phyloP scores from a whole-genome alignment of 2,797 vertebrate species.

The Cynopterus sphinx region DNA sequence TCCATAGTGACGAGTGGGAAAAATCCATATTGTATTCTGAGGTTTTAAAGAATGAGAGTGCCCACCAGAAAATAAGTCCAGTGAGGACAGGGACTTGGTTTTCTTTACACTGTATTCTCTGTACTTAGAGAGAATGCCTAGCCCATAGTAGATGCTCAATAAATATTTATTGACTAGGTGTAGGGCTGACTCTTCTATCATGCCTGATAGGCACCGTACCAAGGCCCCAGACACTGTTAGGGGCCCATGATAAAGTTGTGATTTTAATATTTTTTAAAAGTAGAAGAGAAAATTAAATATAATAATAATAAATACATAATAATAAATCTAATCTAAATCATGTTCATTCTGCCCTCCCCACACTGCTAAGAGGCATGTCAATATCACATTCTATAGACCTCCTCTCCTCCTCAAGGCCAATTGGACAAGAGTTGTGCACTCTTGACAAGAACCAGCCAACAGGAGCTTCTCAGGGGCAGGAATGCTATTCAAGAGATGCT shows the following conservation, averaged over 20 bases:
- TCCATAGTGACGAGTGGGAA: not conserved
- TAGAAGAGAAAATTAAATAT: not conserved
- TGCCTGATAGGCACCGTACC: not conserved
- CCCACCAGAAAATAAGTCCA: not conserved
- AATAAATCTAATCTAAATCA: not conserved
- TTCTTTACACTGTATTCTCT: not conserved
- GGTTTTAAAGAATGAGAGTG: not conserved
- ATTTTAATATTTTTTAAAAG: not conserved
- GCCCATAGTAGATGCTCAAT: not conserved
- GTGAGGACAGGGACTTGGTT: not conserved
- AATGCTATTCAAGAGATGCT: not conserved
- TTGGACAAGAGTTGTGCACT: not conserved
- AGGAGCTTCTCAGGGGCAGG: not conserved
- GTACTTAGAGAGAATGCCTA: not conserved
- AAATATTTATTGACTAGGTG: not conserved
- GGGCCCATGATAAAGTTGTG: not conserved
- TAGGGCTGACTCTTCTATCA: not conserved
- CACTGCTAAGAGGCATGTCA: not conserved
- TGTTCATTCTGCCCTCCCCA: not conserved
- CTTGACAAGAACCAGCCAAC: not conserved
- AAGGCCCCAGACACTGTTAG: not conserved
- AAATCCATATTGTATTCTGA: not conserved
- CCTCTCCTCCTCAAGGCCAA: not conserved
- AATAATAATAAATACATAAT: not conserved
- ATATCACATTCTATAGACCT: not conserved